phyloP scores from a whole-genome alignment of 2,888 invertebrate species.

The Limnephilus lunatus region DNA sequence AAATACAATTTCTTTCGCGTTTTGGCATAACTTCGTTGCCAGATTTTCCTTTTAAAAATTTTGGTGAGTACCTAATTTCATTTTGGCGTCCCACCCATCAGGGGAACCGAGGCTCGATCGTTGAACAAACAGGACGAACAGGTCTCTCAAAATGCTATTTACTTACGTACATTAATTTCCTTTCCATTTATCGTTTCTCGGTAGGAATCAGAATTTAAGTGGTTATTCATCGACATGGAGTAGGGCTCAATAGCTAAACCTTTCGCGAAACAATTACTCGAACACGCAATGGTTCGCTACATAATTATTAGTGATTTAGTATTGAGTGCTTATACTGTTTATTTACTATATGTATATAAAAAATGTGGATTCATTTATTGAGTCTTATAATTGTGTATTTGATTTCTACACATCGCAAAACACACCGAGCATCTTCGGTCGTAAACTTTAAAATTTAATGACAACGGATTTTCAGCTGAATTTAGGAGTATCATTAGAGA shows the following conservation, averaged over 20 bases:
- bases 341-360: no score
- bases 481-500: no score
- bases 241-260: not conserved
- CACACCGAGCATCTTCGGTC: no score
- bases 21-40: constrained; percentile 35
- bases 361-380: no score
- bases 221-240: not conserved
- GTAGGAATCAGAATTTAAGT: not conserved
- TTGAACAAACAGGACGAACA: constrained; percentile 17
- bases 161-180: constrained; percentile 2
- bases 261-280: not conserved
- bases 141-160: not conserved
- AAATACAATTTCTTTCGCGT: constrained; percentile 39
- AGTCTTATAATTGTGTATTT: no score
- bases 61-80: constrained; percentile 33
- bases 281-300: not conserved
- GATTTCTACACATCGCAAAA: not conserved
- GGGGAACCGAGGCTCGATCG: constrained; percentile 11
- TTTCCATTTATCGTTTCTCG: not conserved
- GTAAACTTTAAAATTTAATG: no score
- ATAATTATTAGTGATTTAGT: not conserved
- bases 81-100: not conserved
- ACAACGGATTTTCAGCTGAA: no score
- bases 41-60: constrained; percentile 38
- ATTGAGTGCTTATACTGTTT: not conserved